Evolutionary conservation across 2,113 vertebrate species (phyloP).

Genomic region (Microcebus tavaratra): DNA sequence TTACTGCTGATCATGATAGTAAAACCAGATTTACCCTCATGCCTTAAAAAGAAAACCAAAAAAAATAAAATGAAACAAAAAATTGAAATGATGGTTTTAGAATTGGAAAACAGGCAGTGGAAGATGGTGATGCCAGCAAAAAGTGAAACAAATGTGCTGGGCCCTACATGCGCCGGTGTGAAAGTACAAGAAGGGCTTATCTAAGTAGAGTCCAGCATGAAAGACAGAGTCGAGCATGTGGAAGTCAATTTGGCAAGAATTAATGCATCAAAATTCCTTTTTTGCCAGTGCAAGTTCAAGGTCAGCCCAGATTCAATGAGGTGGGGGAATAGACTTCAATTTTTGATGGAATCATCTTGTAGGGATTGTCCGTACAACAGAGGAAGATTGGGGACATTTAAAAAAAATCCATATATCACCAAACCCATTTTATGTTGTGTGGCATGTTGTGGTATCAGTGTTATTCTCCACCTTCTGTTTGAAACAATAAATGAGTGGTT

Average conservation of each 20-base stretch:
- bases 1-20: not conserved
- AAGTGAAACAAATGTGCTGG: not conserved
- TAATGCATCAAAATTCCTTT: not conserved
- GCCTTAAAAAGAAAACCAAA: not conserved
- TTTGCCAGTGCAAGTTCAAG: not conserved
- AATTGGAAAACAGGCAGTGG: not conserved
- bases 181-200: no score
- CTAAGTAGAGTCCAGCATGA: not conserved
- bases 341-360: not conserved
- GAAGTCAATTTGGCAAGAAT: not conserved
- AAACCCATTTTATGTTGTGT: not conserved
- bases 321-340: not conserved
- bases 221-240: not conserved
- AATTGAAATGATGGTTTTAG: not conserved
- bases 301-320: not conserved
- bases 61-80: not conserved
- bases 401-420: not conserved
- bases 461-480: not conserved
- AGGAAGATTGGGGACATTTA: not conserved
- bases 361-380: not conserved
- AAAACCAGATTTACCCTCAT: not conserved
- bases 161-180: not conserved
- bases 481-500: not conserved
- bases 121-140: not conserved
- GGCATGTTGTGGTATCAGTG: not conserved